Evolutionary conservation across 1,140 invertebrate genomes (phyloP).

Genomic region (Centruroides vittatus): DNA sequence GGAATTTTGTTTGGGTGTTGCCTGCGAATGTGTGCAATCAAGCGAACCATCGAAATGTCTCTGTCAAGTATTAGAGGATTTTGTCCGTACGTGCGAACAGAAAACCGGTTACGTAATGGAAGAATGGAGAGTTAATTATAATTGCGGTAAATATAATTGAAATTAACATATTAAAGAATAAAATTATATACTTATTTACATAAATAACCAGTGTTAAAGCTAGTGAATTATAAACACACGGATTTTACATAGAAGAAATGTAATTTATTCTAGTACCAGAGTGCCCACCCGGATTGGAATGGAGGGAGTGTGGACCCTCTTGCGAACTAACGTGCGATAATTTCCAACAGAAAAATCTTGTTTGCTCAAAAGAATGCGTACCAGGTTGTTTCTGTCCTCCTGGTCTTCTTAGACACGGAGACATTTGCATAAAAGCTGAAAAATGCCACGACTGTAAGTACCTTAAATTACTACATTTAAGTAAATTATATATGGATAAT

Average conservation of each 20-base stretch:
- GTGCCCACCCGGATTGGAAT: slow-evolving; percentile 53
- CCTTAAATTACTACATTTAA: no score
- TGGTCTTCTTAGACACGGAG: slow-evolving; percentile 49
- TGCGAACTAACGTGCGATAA: slow-evolving; percentile 58
- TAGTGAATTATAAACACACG: no score
- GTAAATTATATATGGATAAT: not conserved
- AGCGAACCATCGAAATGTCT: no score
- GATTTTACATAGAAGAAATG: no score
- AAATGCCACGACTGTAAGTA: slow-evolving; percentile 58
- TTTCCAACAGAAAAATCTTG: slow-evolving; percentile 32
- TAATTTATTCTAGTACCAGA: slow-evolving; percentile 35
- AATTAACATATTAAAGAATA: no score
- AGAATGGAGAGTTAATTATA: slow-evolving; percentile 49
- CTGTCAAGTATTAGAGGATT: slow-evolving; percentile 40
- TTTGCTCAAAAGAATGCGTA: slow-evolving; percentile 53
- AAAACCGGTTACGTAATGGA: slow-evolving; percentile 44
- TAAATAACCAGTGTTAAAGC: no score
- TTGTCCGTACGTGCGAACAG: slow-evolving; percentile 53
- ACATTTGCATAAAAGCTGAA: slow-evolving; percentile 48
- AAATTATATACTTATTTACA: no score
- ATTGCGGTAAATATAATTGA: slow-evolving; percentile 39
- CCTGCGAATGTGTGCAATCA: no score
- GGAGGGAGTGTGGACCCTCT: slow-evolving; percentile 57
- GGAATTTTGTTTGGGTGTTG: no score
- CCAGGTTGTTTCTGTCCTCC: slow-evolving; percentile 70